phyloP scores from a whole-genome alignment of 2,797 vertebrate genomes.

The Chromis chromis region DNA sequence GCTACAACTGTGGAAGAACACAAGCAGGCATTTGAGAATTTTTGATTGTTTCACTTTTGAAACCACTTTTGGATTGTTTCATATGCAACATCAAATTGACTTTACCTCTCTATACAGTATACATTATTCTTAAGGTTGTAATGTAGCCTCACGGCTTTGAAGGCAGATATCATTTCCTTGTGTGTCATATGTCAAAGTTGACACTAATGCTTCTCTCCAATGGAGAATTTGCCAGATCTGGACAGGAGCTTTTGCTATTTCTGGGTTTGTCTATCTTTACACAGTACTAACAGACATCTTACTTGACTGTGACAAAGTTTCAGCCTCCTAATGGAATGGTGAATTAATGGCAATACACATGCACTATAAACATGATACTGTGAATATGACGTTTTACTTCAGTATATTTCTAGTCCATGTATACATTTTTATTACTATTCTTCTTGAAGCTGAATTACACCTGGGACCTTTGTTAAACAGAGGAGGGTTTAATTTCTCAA shows the following conservation, averaged over 20 bases:
- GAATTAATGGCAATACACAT: conserved; percentile 19
- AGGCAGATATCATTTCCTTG: not conserved
- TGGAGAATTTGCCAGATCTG: not conserved
- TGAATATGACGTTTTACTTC: conserved; percentile 42
- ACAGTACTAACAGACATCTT: too few species aligned
- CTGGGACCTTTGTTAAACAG: conserved; percentile 77
- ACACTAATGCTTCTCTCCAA: not conserved
- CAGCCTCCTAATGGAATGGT: conserved; percentile 19
- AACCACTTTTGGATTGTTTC: not conserved
- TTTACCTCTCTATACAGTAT: not conserved
- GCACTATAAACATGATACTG: conserved; percentile 14
- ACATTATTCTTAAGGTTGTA: not conserved
- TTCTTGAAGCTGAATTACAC: conserved; percentile 63
- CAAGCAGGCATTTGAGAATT: too few species aligned
- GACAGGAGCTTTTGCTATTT: too few species aligned
- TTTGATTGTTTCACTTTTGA: too few species aligned
- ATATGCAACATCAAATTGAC: not conserved
- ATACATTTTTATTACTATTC: conserved; percentile 74
- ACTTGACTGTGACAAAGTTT: conserved; percentile 1
- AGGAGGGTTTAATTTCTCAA: conserved; percentile 59
- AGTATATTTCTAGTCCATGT: conserved; percentile 17
- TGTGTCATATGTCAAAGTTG: conserved; percentile 5
- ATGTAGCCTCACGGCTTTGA: conserved; percentile 4
- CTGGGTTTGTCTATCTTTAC: not conserved
- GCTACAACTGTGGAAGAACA: too few species aligned